Evolutionary conservation across 2,888 invertebrate genomes (phyloP), one percentile per base, ranked within the genome.

Genomic region (Tigriopus californicus): DNA sequence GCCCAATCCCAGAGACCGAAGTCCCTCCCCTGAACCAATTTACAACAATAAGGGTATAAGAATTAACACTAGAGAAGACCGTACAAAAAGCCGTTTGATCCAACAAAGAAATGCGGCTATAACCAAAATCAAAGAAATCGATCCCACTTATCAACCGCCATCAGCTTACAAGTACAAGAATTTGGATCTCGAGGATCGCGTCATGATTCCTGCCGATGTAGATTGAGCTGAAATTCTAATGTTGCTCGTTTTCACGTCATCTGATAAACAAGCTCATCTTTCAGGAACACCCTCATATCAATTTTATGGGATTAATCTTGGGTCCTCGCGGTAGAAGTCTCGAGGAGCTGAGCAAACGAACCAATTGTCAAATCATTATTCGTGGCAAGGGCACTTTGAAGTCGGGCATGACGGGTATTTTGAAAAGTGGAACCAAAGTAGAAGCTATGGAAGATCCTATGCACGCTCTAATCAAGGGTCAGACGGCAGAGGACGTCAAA

Each of bases 71-170:
- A 41, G 56, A 20, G 18, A 18, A 11, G 56, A 56, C 5, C 41
- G 56, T 12, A 56, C 56, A 8, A 41, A 42, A 56, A 42, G 15
- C 13, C 41, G 44, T 10, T 42, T 56, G 5, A 56, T 41, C 18
- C 41, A 56, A 18, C 41, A 41, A n/a, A 41, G 56, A 8, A 56
- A 56, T 42, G 44, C n/a, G 4, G 56, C 56, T 3, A 56, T 56
- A 10, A 56, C 56, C 12, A 56, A 56, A 15, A 12, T 56, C 3
- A 53, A 53, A 41, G 53, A 40, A 24, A 15, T 53, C 5, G 56
- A 56, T 20, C 56, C 56, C 2, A 56, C 56, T 6, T 56, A 56
- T 22, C 56, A 56, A 24, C 56, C 56, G 5, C 56, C 56, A 11
- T 22, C 41, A 3, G n/a, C 41, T 8, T 56, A 10, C 42, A 42